Evolutionary conservation across 2,888 invertebrate genomes (phyloP), one percentile per base, ranked within the genome.

Genomic region (Tenodera sinensis): DNA sequence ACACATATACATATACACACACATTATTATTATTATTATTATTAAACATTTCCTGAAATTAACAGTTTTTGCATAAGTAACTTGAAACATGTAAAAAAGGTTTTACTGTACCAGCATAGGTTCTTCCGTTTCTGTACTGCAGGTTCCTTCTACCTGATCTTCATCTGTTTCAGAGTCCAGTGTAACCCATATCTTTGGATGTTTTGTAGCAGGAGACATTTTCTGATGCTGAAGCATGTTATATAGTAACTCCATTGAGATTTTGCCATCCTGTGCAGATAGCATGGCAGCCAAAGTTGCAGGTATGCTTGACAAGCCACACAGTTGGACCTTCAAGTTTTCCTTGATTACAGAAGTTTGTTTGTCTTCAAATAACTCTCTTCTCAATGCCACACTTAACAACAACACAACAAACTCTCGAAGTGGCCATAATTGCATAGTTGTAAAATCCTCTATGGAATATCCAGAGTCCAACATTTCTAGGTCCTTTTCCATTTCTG

Each of bases 361-460:
- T 20, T 0, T 25, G 6, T 25, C 54, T 25, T 71, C 54, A 15
- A 71, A 71, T 25, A 71, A 20, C n/a, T 28, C 84, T 82, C n/a
- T 85, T 42, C 84, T 88, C 28, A 88, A 42, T n/a, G 85, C 82
- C 12, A 42, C 81, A 28, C 82, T 34, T 25, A 88, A 34, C 54
- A 71, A 0, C 54, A 71, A 20, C 4, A 71, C 54, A 71, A 71
- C 25, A 71, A 71, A 71, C 6, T 71, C 54, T 71, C 6, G 8
- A 71, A 71, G 54, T 90, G 96, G 96, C 90, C 96, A 92, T 4
- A 96, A 91, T 92, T 94, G 93, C 91, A 91, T 94, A 71, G 85
- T n/a, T 28, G 83, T 27, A 12, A 47, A n/a, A 27, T 20, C 20
- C 9, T 14, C 81, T 30, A 47, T 9, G 25, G n/a, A 54, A 27